Base-by-base conservation (phyloP, 2,113 vertebrate species). In the Malurus elegans region DNA sequence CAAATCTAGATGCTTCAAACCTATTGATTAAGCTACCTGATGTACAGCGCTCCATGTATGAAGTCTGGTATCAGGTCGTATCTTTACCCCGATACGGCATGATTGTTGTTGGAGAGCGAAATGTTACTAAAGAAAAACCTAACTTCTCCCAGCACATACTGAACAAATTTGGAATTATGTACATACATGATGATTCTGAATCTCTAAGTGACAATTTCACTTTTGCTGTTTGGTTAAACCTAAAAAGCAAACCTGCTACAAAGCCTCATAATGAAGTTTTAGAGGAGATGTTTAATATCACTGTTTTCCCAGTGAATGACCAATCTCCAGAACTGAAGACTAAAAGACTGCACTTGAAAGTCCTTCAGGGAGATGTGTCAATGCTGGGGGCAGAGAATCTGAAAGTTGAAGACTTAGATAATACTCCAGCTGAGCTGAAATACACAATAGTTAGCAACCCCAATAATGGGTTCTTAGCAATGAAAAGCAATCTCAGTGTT, bases 31-130 rank as follows among this genome's bases (percentile, higher is more conserved):
- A 98, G 94, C 95, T 99, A 74, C 97, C 98, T 12, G 96, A 97
- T 14, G 89, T 97, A 31, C 98, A 98, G 56, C 96, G 95, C 6
- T 97, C 97, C 79, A 95, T 96, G n/a, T 98, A 98, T 67, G 99
- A 99, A 94, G 98, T 99, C 57, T 99, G 99, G 99, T 99, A 98
- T 96, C 98, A 99, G 94, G 98, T 99, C 80, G 97, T 93, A 10
- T 97, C 96, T 53, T 97, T 99, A 88, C 99, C 99, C 32, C 96
- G 92, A 4, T 98, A 98, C 36, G 99, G 99, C 6, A 87, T 97
- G 65, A 98, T 99, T 44, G 44, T 98, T 58, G 98, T 98, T 34
- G 98, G 98, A 65, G 98, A 99, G 89, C 97, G 97, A 96, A 99
- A 99, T 3, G 34, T 99, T 86, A 99, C 98, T 42, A 97, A 97